phyloP scores from a whole-genome alignment of 2,113 vertebrate genomes.

The Periophthalmodon schlosseri region DNA sequence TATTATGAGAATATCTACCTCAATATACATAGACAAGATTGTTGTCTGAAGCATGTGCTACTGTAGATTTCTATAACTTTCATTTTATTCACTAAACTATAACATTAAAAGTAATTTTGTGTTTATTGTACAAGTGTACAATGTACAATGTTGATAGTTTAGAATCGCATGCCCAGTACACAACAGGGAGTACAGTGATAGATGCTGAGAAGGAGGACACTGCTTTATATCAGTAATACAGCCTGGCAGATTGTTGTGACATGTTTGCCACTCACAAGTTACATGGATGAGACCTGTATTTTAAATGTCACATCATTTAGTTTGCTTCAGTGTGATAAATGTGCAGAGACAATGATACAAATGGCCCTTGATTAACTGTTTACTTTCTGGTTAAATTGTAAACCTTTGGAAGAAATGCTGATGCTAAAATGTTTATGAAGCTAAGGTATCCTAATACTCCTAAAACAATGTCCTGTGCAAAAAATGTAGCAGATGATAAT shows the following conservation, averaged over 20 bases:
- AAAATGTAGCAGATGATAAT: background rate
- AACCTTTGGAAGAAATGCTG: too few species aligned
- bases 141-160: background rate
- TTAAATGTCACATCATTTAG: background rate
- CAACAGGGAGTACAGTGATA: background rate
- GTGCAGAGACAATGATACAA: background rate
- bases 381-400: too few species aligned
- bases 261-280: background rate
- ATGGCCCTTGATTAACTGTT: background rate
- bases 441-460: too few species aligned
- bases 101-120: too few species aligned
- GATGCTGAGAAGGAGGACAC: background rate
- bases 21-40: background rate
- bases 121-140: too few species aligned
- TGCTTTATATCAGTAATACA: background rate
- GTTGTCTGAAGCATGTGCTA: background rate
- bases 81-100: background rate
- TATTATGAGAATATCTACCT: background rate
- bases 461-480: too few species aligned
- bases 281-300: background rate
- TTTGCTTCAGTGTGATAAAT: constrained; percentile 1
- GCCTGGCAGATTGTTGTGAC: background rate
- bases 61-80: background rate
- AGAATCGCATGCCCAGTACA: background rate
- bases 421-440: too few species aligned